A percentile compares a stretch with the other conserved stretches of the same genome.
Conservation (phyloP, 2,888 invertebrate genomes). For the Empis stercorea region DNA sequence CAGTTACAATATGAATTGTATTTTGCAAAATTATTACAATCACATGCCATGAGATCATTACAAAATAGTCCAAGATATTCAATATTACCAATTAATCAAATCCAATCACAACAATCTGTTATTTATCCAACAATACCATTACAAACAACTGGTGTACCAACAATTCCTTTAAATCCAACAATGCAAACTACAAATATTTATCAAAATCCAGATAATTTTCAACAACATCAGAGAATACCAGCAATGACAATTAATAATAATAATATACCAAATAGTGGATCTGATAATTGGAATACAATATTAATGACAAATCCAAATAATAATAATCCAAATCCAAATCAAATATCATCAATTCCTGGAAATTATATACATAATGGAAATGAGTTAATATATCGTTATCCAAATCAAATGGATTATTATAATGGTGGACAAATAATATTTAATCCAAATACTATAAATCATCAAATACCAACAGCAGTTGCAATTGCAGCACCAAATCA, state of each 20-base stretch:
- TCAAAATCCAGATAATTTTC: conserved; percentile 2
- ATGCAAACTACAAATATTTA: conserved; percentile 3
- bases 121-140: neutral
- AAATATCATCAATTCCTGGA: neutral
- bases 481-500: neutral
- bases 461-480: neutral
- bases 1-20: conserved; percentile 35
- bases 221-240: neutral
- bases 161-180: conserved; percentile 4
- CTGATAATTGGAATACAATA: neutral
- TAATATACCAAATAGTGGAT: conserved; percentile 2
- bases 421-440: neutral
- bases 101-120: neutral
- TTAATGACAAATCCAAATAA: neutral
- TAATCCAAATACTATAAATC: neutral
- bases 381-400: neutral
- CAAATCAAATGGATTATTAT: neutral
- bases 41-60: conserved; percentile 27
- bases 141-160: neutral
- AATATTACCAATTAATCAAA: neutral
- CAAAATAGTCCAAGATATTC: conserved; percentile 14
- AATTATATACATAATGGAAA: no score
- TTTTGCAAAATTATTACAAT: conserved; percentile 32
- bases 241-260: neutral
- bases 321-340: no score